Evolutionary conservation across 2,888 invertebrate genomes (phyloP), one percentile per base, ranked within the genome.

Genomic region (Hemithea aestivaria): DNA sequence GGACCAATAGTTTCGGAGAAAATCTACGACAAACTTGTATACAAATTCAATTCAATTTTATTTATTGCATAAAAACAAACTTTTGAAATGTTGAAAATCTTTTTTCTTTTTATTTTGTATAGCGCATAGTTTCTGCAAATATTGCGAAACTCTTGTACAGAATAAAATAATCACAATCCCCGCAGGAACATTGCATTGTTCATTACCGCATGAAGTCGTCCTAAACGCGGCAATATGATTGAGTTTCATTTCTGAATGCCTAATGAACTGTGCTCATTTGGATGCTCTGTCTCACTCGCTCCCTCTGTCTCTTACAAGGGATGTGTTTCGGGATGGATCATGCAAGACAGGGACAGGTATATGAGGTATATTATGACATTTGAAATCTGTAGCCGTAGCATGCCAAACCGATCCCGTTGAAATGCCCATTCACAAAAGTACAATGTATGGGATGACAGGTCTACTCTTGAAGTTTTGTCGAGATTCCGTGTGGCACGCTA

Each of bases 181-280:
- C 22, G 28, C 5, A 16, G 16, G 16, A 4, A 38, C 26, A 27
- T 40, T 49, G 44, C 51, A 62, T 61, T 53, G 42, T 50, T 45
- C 52, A 40, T 35, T 62, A 25, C 12, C 16, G 54, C 56, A 68
- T 67, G 58, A 64, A 48, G 20, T 61, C 48, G 36, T 64, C 64
- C 50, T 63, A 66, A 74, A 64, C 63, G 66, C 62, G 66, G 40
- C 43, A 72, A 71, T 73, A 73, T 78, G 73, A 80, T 80, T 68
- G 73, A 74, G 70, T 77, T 79, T 73, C 73, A 77, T 80, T 76
- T 72, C 67, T 66, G 79, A 77, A 80, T 78, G 72, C 61, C 61
- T 79, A 79, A 80, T 79, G 75, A 80, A 76, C 72, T 65, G 48
- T 52, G 53, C 66, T 79, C 68, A 70, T 75, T 68, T 69, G 50